Evolutionary conservation across 2,113 vertebrate species (phyloP), one percentile per base, ranked within the genome.

Genomic region (Atractosteus spatula): DNA sequence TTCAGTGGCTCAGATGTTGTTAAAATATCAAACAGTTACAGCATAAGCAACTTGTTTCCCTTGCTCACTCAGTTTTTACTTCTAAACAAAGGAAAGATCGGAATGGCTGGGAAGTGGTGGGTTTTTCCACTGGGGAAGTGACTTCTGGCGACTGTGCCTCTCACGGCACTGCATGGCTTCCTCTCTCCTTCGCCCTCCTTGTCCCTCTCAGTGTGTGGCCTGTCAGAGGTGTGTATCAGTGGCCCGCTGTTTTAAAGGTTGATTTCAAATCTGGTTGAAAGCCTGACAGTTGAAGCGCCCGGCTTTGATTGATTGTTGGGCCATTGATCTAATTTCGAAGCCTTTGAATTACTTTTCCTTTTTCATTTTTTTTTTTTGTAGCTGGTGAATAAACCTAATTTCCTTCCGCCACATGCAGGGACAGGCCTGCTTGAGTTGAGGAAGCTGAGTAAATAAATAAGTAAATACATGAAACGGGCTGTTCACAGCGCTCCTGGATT

Each of bases 321-420:
- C 76, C 89, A 85, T 86, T 91, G 90, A 91, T 93, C 86, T 91
- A 90, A 92, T 93, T 92, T 88, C 84, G 79, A 87, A 89, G 82
- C 82, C 85, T 89, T 88, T 87, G 81, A 86, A 87, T 90, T 86
- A 79, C 81, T 82, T 79, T 80, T 74, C 80, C 67, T 81, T 75
- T 81, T 83, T 83, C 84, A 78, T 85, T 77, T 54, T 80, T 80
- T 85, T 82, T 80, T 63, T 13, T 84, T 79, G 80, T 76, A 79
- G 78, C 75, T 81, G 74, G 79, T 80, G 86, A 87, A 83, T 87
- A 90, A 92, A 92, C 90, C 88, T 90, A 90, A 91, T 91, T 93
- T 92, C 81, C 82, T 73, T 51, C 63, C 42, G 77, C 86, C 86
- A 86, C 89, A 90, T 75, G 86, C 87, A 70, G 88, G 59, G 86